Evolutionary conservation across 2,113 vertebrate species (phyloP).

Genomic region (Clarias magur): DNA sequence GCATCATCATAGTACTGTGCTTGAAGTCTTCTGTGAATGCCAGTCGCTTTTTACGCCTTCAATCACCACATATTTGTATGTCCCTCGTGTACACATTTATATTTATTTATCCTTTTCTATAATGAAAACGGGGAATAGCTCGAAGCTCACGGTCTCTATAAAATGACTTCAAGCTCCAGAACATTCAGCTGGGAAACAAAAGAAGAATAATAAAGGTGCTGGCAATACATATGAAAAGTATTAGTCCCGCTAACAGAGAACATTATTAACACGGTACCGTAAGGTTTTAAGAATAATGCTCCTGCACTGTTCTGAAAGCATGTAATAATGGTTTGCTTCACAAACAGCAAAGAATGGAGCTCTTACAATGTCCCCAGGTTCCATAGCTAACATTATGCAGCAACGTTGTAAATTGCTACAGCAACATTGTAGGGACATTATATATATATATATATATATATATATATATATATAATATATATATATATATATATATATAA

Average conservation of each 20-base stretch:
- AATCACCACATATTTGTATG: no score
- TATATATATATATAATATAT: no score
- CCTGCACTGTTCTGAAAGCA: not conserved
- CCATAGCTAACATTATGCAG: not conserved
- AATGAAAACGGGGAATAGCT: not conserved
- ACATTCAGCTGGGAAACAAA: not conserved
- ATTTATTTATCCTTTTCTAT: not conserved
- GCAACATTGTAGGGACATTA: not conserved
- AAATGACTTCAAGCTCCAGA: not conserved
- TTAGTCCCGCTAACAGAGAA: not conserved
- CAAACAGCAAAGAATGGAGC: no score
- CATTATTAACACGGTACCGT: not conserved
- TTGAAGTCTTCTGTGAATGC: no score
- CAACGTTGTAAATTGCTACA: not conserved
- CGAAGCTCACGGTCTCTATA: no score
- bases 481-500: not conserved
- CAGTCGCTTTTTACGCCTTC: no score
- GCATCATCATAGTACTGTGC: no score
- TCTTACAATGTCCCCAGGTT: not conserved
- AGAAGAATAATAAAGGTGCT: not conserved
- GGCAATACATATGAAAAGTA: not conserved
- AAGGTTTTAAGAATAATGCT: not conserved
- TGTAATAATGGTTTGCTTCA: no score
- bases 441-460: no score
- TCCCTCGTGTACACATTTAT: no score